Percentiles rank a stretch among this genome's conserved stretches.
phyloP scores from a whole-genome alignment of 1,140 invertebrate genomes.

The Drosophila pectinifera region DNA sequence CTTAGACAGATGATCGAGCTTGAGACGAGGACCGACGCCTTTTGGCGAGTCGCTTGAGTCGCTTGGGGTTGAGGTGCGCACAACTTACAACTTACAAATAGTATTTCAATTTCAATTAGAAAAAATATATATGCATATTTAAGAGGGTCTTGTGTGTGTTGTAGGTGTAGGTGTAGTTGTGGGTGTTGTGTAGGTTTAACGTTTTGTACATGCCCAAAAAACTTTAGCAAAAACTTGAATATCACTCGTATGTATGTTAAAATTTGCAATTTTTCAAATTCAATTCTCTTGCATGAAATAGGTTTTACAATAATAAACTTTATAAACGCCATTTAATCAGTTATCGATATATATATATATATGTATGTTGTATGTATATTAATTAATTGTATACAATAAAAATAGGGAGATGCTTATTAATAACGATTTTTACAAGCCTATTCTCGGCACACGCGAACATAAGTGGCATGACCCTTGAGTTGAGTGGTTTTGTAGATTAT shows the following conservation, averaged over 20 bases:
- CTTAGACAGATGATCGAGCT: slow-evolving; percentile 49
- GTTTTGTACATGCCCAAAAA: slow-evolving; percentile 59
- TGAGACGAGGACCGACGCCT: slow-evolving; percentile 33
- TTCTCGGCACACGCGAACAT: slow-evolving; percentile 20
- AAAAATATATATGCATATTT: slow-evolving; percentile 48
- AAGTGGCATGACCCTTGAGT: slow-evolving; percentile 44
- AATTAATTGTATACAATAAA: slow-evolving; percentile 48
- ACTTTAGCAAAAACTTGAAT: slow-evolving; percentile 55
- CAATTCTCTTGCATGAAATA: slow-evolving; percentile 80
- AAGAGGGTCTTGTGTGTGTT: slow-evolving; percentile 15
- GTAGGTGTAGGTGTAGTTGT: background rate
- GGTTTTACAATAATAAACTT: slow-evolving; percentile 70
- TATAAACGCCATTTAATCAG: slow-evolving; percentile 65
- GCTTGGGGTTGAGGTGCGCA: slow-evolving; percentile 24
- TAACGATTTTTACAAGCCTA: slow-evolving; percentile 51
- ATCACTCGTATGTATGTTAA: slow-evolving; percentile 62
- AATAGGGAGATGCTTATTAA: slow-evolving; percentile 53
- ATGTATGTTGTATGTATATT: slow-evolving; percentile 34
- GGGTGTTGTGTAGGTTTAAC: slow-evolving; percentile 30
- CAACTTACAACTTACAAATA: slow-evolving; percentile 40
- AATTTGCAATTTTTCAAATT: slow-evolving; percentile 68
- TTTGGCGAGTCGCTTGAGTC: slow-evolving; percentile 19
- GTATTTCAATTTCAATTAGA: slow-evolving; percentile 47
- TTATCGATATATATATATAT: slow-evolving; percentile 40
- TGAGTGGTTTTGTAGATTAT: slow-evolving; percentile 30